Conservation (phyloP, 2,797 vertebrate species). For the Austrolebias charrua region DNA sequence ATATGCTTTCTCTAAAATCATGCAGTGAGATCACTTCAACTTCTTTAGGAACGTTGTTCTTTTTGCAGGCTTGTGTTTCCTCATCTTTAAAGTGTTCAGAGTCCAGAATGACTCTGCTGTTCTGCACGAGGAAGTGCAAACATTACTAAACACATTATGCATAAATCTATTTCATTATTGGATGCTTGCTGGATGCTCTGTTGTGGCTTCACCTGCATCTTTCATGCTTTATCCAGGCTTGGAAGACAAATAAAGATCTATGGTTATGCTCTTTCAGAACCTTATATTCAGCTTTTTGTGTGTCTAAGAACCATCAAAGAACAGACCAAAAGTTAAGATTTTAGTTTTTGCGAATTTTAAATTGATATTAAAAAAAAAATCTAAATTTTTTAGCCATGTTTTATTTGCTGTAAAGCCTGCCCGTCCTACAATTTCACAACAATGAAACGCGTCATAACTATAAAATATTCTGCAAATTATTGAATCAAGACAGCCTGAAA, state of each 20-base stretch:
- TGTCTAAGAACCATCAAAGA: neutral
- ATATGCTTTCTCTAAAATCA: too few relatives aligned
- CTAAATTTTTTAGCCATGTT: neutral
- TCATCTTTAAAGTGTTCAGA: neutral
- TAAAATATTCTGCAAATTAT: too few relatives aligned
- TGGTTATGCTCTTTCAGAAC: neutral
- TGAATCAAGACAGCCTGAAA: too few relatives aligned
- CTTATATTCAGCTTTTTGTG: too few relatives aligned
- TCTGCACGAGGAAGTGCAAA: constrained; percentile 6
- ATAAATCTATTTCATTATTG: constrained; percentile 34
- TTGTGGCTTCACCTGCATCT: neutral
- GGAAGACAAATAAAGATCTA: neutral
- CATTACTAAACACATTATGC: constrained; percentile 6
- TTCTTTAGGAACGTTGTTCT: too few relatives aligned
- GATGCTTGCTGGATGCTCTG: constrained; percentile 14
- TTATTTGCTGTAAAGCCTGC: neutral
- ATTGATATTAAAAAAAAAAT: neutral
- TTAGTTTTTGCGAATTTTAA: too few relatives aligned
- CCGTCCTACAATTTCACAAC: neutral
- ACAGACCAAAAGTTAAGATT: too few relatives aligned
- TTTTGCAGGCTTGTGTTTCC: too few relatives aligned
- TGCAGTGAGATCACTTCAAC: too few relatives aligned
- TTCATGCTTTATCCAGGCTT: neutral
- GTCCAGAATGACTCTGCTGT: constrained; percentile 9
- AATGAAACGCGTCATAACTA: too few relatives aligned